These are phyloP conservation scores for Cerastis leucographa DNA, from an alignment of 2,888 invertebrate species.

Conservation along the genomic window DNA sequence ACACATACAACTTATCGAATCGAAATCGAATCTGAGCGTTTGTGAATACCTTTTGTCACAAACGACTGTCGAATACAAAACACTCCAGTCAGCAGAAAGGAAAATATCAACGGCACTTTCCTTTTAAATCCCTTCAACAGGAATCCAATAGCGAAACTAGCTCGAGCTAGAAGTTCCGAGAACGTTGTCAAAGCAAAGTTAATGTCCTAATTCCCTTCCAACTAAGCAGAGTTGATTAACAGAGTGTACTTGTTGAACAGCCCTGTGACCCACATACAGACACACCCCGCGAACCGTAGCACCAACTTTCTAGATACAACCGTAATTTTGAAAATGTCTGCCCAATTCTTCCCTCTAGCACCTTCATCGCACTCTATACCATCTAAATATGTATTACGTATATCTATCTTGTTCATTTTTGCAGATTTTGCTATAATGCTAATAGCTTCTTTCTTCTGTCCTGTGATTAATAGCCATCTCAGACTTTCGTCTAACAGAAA, in stretches of 20 bases:
- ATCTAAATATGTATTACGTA: conserved; percentile 61
- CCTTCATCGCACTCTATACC: conserved; percentile 33
- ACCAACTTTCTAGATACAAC: conserved; percentile 65
- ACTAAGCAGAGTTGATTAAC: conserved; percentile 92
- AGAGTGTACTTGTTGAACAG: conserved; percentile 91
- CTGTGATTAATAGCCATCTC: conserved; percentile 93
- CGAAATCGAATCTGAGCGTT: too few species aligned
- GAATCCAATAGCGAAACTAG: conserved; percentile 87
- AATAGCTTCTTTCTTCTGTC: conserved; percentile 91
- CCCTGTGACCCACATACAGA: conserved; percentile 71
- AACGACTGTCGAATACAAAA: conserved; percentile 31
- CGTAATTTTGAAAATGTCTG: conserved; percentile 56
- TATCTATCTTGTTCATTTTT: conserved; percentile 71
- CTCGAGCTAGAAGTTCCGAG: conserved; percentile 90
- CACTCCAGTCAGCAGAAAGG: conserved; percentile 71
- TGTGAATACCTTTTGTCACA: conserved; percentile 20
- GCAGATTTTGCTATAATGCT: conserved; percentile 90
- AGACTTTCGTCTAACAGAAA: conserved; percentile 92
- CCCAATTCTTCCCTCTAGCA: background rate
- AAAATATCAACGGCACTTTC: conserved; percentile 81
- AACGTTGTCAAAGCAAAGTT: conserved; percentile 92
- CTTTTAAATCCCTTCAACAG: conserved; percentile 88
- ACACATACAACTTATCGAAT: too few species aligned
- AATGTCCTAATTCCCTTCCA: conserved; percentile 93
- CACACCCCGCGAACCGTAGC: conserved; percentile 66